phyloP scores from a whole-genome alignment of 2,888 invertebrate genomes.

The Macrophya annulata region DNA sequence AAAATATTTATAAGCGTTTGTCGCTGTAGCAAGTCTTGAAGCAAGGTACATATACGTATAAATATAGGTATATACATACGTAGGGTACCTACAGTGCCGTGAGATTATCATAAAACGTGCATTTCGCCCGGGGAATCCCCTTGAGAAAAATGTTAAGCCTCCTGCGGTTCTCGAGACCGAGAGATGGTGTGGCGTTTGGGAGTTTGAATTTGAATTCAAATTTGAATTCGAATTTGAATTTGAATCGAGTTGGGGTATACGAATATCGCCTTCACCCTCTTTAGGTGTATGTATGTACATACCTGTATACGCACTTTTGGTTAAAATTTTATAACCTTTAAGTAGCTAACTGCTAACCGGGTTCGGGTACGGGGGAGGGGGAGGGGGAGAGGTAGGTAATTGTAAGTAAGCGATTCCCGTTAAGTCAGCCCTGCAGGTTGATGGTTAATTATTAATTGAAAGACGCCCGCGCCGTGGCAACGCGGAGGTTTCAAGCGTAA shows the following conservation, averaged over 20 bases:
- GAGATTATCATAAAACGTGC: conserved; percentile 40
- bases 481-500: not conserved
- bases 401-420: conserved; percentile 25
- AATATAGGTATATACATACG: not conserved
- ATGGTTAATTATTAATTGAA: conserved; percentile 44
- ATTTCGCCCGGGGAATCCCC: conserved; percentile 12
- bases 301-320: not conserved
- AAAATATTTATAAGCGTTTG: conserved; percentile 41
- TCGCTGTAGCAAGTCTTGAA: not conserved
- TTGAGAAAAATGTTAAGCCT: conserved; percentile 23
- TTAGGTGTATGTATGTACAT: not conserved
- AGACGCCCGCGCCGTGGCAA: not conserved
- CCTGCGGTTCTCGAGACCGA: not conserved
- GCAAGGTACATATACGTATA: not conserved
- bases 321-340: not conserved
- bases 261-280: not conserved
- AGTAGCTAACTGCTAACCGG: not conserved
- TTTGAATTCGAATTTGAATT: conserved; percentile 31
- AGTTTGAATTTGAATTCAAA: conserved; percentile 8
- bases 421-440: conserved; percentile 17
- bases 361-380: not conserved
- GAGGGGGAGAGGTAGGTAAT: no score
- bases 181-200: not conserved
- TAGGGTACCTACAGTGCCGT: not conserved
- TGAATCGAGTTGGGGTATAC: not conserved